phyloP scores from a whole-genome alignment of 1,140 invertebrate species.

The Platorchestia sp. region DNA sequence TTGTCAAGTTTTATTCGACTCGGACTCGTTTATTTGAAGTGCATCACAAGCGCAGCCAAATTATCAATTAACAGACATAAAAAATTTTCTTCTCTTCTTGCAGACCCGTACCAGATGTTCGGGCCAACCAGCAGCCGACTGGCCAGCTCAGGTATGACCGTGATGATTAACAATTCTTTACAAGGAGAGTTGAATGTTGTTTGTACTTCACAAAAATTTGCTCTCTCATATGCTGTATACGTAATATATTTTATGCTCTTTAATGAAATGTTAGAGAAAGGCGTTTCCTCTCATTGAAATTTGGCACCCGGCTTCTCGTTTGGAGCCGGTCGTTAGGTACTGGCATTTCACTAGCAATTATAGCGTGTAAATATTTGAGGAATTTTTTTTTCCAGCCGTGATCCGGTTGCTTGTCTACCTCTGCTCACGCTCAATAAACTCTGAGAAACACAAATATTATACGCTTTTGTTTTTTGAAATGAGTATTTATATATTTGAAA shows the following conservation, averaged over 20 bases:
- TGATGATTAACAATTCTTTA: too few relatives aligned
- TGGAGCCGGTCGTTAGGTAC: background rate
- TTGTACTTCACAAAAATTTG: too few relatives aligned
- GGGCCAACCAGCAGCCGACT: slow-evolving; percentile 63
- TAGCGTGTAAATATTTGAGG: background rate
- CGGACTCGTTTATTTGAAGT: too few relatives aligned
- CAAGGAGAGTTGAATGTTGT: too few relatives aligned
- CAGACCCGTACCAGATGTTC: slow-evolving; percentile 66
- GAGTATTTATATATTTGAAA: too few relatives aligned
- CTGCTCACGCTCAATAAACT: background rate
- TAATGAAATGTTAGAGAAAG: background rate
- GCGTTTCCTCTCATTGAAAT: background rate
- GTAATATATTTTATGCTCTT: background rate
- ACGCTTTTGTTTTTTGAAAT: too few relatives aligned
- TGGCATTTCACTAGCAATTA: background rate
- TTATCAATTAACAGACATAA: too few relatives aligned
- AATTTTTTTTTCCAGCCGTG: background rate
- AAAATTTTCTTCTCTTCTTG: slow-evolving; percentile 70
- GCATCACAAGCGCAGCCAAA: too few relatives aligned
- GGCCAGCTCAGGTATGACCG: slow-evolving; percentile 60
- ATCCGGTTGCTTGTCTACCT: background rate
- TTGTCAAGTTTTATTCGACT: too few relatives aligned
- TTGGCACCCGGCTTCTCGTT: background rate
- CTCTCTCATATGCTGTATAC: too few relatives aligned
- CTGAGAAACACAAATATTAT: too few relatives aligned